Conservation (phyloP, 2,888 invertebrate genomes). For the Caenorhabditis becei region DNA sequence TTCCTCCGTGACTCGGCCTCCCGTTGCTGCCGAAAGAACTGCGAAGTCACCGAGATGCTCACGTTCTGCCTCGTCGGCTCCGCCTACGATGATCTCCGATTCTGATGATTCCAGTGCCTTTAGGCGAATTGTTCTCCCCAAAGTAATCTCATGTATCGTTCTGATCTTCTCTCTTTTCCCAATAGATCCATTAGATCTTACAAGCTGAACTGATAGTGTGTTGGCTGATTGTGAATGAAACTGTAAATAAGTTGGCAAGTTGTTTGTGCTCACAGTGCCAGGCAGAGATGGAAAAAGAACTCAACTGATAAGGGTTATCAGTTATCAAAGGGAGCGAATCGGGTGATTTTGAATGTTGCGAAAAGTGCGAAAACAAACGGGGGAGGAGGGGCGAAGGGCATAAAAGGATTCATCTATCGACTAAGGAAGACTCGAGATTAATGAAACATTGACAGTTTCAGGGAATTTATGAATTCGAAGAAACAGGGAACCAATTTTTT, state of each 20-base stretch:
- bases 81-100: slow-evolving; percentile 10
- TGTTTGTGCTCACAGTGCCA: not conserved
- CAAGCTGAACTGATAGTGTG: too few species aligned
- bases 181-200: too few species aligned
- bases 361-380: not conserved
- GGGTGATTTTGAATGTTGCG: not conserved
- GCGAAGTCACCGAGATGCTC: slow-evolving; percentile 42
- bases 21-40: slow-evolving; percentile 33
- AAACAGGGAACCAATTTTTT: too few species aligned
- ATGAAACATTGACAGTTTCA: too few species aligned
- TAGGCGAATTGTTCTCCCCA: too few species aligned
- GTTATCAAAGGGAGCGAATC: not conserved
- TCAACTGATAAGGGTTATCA: not conserved
- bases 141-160: not conserved
- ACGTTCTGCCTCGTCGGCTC: slow-evolving; percentile 36
- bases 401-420: not conserved
- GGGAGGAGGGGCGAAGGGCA: not conserved
- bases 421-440: too few species aligned
- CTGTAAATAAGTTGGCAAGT: too few species aligned
- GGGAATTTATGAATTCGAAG: too few species aligned
- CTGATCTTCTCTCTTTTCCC: not conserved
- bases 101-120: too few species aligned
- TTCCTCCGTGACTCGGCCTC: slow-evolving; percentile 16
- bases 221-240: too few species aligned
- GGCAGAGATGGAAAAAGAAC: too few species aligned